phyloP scores from a whole-genome alignment of 2,113 vertebrate species.

The Lanius collurio region DNA sequence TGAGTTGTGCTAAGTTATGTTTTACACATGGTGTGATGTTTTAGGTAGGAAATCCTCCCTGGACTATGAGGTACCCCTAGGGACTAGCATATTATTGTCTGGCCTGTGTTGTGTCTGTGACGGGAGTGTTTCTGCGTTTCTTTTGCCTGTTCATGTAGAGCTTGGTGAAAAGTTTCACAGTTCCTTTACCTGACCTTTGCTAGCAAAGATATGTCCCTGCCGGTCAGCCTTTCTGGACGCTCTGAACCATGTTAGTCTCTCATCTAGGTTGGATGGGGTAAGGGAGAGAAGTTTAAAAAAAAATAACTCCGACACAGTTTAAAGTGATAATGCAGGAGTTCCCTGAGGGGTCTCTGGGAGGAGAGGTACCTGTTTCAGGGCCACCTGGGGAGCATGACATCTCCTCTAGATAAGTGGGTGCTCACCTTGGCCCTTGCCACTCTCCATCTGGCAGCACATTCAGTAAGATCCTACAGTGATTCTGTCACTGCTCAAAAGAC shows the following conservation, averaged over 20 bases:
- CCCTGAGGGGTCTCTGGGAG: not conserved
- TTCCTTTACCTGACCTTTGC: not conserved
- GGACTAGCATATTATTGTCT: too few relatives aligned
- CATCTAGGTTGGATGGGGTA: not conserved
- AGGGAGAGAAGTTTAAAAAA: not conserved
- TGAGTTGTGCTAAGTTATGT: not conserved
- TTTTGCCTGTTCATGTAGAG: not conserved
- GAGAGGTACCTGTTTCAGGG: not conserved
- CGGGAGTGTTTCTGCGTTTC: rapidly evolving
- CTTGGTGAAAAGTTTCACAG: not conserved
- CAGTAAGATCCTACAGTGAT: not conserved
- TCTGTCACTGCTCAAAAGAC: not conserved
- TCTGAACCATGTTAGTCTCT: not conserved
- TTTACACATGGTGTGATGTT: not conserved
- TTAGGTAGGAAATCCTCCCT: not conserved
- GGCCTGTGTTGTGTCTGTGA: not conserved
- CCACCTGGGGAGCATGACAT: not conserved
- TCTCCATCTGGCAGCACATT: not conserved
- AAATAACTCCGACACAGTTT: not conserved
- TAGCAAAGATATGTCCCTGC: not conserved
- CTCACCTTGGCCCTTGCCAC: not conserved
- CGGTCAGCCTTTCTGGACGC: not conserved
- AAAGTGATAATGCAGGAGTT: not conserved
- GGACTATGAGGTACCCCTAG: not conserved
- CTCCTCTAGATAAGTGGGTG: too few relatives aligned